Conservation (phyloP, 2,888 invertebrate genomes). For the Physocephala rufipes region DNA sequence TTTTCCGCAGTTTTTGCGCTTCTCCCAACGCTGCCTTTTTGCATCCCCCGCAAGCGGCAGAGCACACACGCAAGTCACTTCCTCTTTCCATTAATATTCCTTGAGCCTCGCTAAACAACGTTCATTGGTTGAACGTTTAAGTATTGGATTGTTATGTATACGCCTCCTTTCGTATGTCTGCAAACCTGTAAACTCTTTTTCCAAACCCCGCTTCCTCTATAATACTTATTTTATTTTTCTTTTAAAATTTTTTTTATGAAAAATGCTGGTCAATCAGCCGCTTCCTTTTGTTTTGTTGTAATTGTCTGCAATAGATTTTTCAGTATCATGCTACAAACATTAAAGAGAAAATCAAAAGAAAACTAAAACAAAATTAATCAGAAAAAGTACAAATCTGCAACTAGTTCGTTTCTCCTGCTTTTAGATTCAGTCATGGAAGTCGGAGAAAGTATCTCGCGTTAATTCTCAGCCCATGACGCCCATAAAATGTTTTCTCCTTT, state of each 20-base stretch:
- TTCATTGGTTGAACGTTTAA: constrained; percentile 18
- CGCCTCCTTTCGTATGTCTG: not conserved
- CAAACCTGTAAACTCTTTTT: not conserved
- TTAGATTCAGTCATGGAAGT: not conserved
- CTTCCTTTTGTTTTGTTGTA: constrained; percentile 22
- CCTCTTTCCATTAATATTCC: not conserved
- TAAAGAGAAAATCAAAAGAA: not conserved
- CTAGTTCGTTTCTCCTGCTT: not conserved
- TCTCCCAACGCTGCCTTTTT: not conserved
- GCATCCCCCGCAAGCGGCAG: not conserved
- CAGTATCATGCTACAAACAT: not conserved
- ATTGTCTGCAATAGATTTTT: constrained; percentile 26
- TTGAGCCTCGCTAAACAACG: not conserved
- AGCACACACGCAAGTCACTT: not conserved
- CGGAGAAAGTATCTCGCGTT: no score
- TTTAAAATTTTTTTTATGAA: not conserved
- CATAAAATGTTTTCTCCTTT: not conserved
- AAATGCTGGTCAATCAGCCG: no score
- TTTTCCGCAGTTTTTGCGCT: no score
- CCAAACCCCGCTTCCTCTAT: not conserved
- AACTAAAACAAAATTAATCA: constrained; percentile 24
- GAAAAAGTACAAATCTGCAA: constrained; percentile 16
- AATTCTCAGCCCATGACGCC: not conserved
- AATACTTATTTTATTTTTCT: no score
- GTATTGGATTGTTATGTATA: constrained; percentile 7